Evolutionary conservation across 2,797 vertebrate genomes (phyloP), one percentile per base, ranked within the genome.

Genomic region (Peromyscus aztecus): DNA sequence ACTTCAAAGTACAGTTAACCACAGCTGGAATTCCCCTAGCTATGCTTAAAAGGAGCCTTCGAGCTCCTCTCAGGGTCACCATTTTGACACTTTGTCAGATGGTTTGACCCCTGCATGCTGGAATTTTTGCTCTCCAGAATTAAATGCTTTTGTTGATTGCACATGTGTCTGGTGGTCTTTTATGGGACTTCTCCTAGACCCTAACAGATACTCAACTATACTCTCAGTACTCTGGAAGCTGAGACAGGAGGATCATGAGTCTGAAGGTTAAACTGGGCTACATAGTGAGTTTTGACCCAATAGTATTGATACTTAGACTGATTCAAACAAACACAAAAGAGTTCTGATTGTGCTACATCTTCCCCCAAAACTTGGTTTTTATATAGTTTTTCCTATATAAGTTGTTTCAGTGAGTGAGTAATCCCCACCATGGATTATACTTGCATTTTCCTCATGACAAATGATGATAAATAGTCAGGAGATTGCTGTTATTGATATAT

Each of bases 391-490:
- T 90, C 78, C 31, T 29, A 14, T 57, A 73, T 34, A 90, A 89
- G 24, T n/a, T 63, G 19, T 78, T 61, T 85, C 43, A 34, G 24
- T 73, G 52, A 17, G 46, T 40, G 27, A 63, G 31, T 34, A 46
- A 27, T 24, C 55, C 61, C 82, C 14, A 29, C 6, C 14, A 17
- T 80, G 57, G 40, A 87, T 91, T 96, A 13, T 82, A 75, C 65
- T 89, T 89, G 34, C n/a, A 67, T 90, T 93, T 65, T 89, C n/a
- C 40, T 55, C 59, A 57, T 90, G 34, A 90, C 75, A 61, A 91
- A 88, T 77, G 29, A 84, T 71, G 63, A 71, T 77, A 40, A 92
- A 80, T 52, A 93, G n/a, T 14, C 49, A 76, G 75, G n/a, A 87
- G 49, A 78, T 85, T 96, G 40, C 34, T 55, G 46, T 71, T 80